Conservation (phyloP, 2,888 invertebrate species). For the Melipona bicolor region DNA sequence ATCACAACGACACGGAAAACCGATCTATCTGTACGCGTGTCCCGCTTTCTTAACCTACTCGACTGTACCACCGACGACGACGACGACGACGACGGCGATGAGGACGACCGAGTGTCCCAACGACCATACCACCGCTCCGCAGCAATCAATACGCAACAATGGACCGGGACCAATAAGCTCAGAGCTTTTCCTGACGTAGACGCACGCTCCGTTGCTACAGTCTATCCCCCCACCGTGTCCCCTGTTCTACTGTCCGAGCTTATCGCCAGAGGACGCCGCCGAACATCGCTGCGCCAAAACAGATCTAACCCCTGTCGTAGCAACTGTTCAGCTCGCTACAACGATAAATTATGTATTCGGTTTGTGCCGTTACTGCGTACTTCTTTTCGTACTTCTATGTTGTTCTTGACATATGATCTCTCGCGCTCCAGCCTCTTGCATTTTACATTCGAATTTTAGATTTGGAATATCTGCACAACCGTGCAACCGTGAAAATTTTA, state of each 20-base stretch:
- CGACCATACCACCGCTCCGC: slow-evolving; percentile 81
- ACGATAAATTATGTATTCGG: too few species aligned
- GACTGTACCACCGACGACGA: slow-evolving; percentile 72
- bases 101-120: slow-evolving; percentile 80
- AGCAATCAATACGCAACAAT: slow-evolving; percentile 84
- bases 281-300: slow-evolving; percentile 59
- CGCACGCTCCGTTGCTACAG: slow-evolving; percentile 75
- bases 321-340: slow-evolving; percentile 6
- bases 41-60: slow-evolving; percentile 71
- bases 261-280: slow-evolving; percentile 36
- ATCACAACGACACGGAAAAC: slow-evolving; percentile 45
- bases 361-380: neutral
- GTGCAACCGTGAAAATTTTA: neutral
- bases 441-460: neutral
- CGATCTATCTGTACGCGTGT: slow-evolving; percentile 64
- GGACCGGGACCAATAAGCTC: slow-evolving; percentile 84
- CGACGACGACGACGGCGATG: slow-evolving; percentile 79
- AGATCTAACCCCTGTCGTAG: slow-evolving; percentile 29
- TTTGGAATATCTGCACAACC: neutral
- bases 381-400: neutral
- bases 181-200: slow-evolving; percentile 83
- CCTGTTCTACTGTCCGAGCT: slow-evolving; percentile 39
- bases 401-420: neutral
- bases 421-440: neutral
- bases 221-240: slow-evolving; percentile 55